Conservation (phyloP, 2,888 invertebrate genomes). For the Onthophagus sagittarius region DNA sequence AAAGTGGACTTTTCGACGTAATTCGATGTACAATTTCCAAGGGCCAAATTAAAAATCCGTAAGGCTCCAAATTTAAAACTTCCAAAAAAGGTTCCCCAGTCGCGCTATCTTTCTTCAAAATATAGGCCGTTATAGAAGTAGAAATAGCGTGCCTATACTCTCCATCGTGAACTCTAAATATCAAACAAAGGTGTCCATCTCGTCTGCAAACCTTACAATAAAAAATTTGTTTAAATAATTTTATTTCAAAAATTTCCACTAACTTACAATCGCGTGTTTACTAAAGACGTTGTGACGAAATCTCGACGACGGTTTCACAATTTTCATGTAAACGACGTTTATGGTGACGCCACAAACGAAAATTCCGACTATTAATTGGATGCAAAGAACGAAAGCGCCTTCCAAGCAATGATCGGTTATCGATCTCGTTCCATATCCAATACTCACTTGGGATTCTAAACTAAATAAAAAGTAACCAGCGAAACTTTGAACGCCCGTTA, state of each 20-base stretch:
- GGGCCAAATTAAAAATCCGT: slow-evolving; percentile 76
- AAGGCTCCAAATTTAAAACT: slow-evolving; percentile 61
- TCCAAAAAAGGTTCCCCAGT: slow-evolving; percentile 69
- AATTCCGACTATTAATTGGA: slow-evolving; percentile 70
- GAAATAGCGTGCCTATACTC: slow-evolving; percentile 70
- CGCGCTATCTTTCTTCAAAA: slow-evolving; percentile 68
- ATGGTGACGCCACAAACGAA: slow-evolving; percentile 45
- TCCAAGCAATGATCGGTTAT: slow-evolving; percentile 83
- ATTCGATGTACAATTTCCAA: slow-evolving; percentile 82
- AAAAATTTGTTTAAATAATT: background rate
- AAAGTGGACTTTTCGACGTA: slow-evolving; percentile 72
- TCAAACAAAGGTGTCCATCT: slow-evolving; percentile 72
- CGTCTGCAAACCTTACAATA: slow-evolving; percentile 65
- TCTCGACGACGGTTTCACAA: slow-evolving; percentile 54
- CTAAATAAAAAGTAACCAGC: slow-evolving; percentile 74
- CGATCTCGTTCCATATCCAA: slow-evolving; percentile 79
- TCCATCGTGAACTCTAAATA: slow-evolving; percentile 79
- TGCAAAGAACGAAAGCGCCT: slow-evolving; percentile 74
- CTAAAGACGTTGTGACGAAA: slow-evolving; percentile 60
- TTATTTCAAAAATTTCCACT: background rate
- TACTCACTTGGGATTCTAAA: slow-evolving; percentile 76
- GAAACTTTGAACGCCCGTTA: slow-evolving; percentile 59
- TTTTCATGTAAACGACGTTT: slow-evolving; percentile 60
- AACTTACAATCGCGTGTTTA: slow-evolving; percentile 62
- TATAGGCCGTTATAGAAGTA: slow-evolving; percentile 70